Evolutionary conservation across 2,797 vertebrate genomes (phyloP).

Genomic region (Channallabes apus): DNA sequence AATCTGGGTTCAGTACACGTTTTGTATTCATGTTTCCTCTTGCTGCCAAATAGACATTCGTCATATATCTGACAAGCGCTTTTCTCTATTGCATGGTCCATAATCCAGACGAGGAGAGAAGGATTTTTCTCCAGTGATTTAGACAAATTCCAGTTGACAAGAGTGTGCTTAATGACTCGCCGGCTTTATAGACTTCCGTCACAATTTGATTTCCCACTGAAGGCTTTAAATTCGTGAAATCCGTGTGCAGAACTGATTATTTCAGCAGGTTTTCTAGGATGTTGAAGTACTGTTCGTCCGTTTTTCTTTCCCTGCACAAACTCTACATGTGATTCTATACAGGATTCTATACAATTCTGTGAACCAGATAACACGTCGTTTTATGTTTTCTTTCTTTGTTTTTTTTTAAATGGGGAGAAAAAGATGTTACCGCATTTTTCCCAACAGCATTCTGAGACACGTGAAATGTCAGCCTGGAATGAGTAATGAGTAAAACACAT

Average conservation of each 20-base stretch:
- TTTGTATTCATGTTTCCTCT: constrained; percentile 2
- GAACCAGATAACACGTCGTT: background rate
- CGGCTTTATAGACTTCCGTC: constrained; percentile 10
- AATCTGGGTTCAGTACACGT: background rate
- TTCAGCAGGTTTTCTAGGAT: background rate
- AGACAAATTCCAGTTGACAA: constrained; percentile 11
- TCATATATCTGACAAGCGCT: constrained; percentile 27
- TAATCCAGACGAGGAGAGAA: background rate
- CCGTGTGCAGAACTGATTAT: background rate
- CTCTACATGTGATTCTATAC: background rate
- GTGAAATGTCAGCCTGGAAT: constrained; percentile 22
- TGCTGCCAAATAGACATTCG: constrained; percentile 10
- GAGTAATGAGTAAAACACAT: constrained; percentile 11
- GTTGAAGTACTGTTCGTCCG: background rate
- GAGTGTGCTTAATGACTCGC: constrained; percentile 28
- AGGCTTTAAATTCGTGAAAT: background rate
- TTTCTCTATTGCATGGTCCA: background rate
- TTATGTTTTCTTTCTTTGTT: background rate
- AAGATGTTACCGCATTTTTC: background rate
- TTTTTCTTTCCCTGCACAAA: background rate
- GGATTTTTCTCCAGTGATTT: background rate
- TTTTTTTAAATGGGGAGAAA: background rate
- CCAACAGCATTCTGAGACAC: background rate
- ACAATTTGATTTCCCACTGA: background rate
- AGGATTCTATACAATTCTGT: background rate